Evolutionary conservation across 2,888 invertebrate genomes (phyloP), one percentile per base, ranked within the genome.

Genomic region (Brachylomia viminalis): DNA sequence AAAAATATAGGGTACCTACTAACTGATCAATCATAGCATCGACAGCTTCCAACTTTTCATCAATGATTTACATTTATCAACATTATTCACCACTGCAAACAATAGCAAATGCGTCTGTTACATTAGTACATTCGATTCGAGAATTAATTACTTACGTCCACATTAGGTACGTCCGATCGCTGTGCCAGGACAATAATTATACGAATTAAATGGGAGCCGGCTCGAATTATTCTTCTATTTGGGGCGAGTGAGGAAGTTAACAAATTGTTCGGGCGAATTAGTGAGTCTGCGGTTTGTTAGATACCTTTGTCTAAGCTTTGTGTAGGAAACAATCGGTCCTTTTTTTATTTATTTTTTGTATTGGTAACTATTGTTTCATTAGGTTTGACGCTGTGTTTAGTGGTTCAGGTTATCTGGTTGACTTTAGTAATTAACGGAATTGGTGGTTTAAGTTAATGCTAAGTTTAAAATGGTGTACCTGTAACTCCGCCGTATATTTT

Each of bases 131-230:
- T 83, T 78, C 70, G 77, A 78, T 85, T 77, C 58, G 66, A 58
- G 64, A 87, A 85, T 85, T 85, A 79, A 86, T 86, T 87, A 85
- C 78, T 86, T 87, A 85, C 78, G 27, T 23, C 38, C 65, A 65
- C 72, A 77, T 80, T 77, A 78, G 72, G 67, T 75, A 78, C 74
- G 67, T 75, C 68, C 65, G 70, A 72, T 73, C 49, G 65, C 47
- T 15, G 61, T 54, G 69, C 38, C 76, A 64, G 77, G 70, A 82
- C 87, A 75, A 80, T 80, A 87, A 87, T 83, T 86, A 83, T 75
- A 75, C 79, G 78, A 83, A 84, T 84, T 83, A 84, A 87, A 86
- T 86, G 67, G 75, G 71, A 66, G 66, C 64, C 23, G 73, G 52
- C 52, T 85, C 75, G 76, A 72, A 77, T 81, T 77, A 80, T 82